phyloP scores from a whole-genome alignment of 2,113 vertebrate species.

The Notechis scutatus region DNA sequence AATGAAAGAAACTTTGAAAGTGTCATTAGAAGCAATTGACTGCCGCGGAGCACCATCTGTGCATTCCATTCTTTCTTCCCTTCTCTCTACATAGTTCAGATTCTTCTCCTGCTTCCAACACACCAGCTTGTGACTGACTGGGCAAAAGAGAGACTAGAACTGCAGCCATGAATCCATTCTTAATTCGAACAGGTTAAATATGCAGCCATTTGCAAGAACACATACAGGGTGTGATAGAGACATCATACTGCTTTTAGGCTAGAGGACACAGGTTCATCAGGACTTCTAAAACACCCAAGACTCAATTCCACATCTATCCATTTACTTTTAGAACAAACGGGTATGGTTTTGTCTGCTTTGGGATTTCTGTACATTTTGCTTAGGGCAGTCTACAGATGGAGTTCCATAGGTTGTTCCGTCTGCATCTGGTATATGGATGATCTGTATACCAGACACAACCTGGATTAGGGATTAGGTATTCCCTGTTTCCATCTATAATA shows the following conservation, averaged over 20 bases:
- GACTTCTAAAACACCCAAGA: not conserved
- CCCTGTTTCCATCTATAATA: not conserved
- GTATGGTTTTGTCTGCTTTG: not conserved
- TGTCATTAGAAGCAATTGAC: constrained; percentile 49
- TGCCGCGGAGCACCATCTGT: constrained; percentile 34
- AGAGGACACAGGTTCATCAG: not conserved
- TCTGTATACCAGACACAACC: not conserved
- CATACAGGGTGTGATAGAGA: not conserved
- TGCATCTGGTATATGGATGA: not conserved
- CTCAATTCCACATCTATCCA: not conserved
- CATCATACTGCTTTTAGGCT: not conserved
- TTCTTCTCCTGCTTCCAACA: constrained; percentile 50
- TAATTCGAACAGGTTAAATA: not conserved
- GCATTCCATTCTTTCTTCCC: constrained; percentile 52
- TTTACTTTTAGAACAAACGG: not conserved
- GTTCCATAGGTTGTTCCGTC: not conserved
- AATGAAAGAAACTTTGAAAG: constrained; percentile 66
- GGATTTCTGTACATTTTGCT: not conserved
- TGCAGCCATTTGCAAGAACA: not conserved
- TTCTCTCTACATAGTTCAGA: constrained; percentile 56
- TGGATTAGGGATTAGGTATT: not conserved
- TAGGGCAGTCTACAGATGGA: not conserved
- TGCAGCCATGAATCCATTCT: not conserved
- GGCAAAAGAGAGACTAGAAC: constrained; percentile 30
- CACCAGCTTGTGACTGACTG: constrained; percentile 18